A percentile compares a stretch with the other conserved stretches of the same genome.
Evolutionary conservation across 2,888 invertebrate genomes (phyloP).

Genomic region (Cantharis lateralis): DNA sequence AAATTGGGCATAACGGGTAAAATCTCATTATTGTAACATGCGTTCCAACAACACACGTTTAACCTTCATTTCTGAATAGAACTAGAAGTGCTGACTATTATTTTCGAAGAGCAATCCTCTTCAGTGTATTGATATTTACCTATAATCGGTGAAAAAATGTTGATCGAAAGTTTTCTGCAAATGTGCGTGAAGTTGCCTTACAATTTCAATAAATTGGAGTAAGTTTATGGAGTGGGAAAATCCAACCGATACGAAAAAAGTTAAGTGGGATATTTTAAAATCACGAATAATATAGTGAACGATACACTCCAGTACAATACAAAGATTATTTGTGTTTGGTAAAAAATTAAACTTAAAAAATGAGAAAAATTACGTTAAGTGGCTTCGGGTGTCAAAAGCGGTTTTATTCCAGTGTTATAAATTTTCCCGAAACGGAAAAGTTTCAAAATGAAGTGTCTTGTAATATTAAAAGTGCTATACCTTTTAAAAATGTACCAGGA

Average conservation of each 20-base stretch:
- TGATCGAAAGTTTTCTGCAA: not conserved
- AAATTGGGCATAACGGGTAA: not conserved
- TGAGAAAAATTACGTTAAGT: not conserved
- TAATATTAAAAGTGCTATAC: constrained; percentile 53
- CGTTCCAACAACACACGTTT: not conserved
- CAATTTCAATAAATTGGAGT: not conserved
- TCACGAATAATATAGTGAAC: not conserved
- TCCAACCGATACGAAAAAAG: not conserved
- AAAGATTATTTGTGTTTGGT: not conserved
- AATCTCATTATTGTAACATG: not conserved
- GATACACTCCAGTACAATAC: not conserved
- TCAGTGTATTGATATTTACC: not conserved
- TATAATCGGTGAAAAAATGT: not conserved
- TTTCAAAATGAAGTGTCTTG: constrained; percentile 42
- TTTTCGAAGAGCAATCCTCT: not conserved
- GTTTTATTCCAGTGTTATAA: not conserved
- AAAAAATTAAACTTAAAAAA: not conserved
- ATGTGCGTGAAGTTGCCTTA: not conserved
- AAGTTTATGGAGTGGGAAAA: not conserved
- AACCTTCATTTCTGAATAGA: not conserved
- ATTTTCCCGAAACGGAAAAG: not conserved
- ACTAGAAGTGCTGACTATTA: not conserved
- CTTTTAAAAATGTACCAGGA: constrained; percentile 65
- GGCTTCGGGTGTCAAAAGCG: not conserved
- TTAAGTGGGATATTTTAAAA: not conserved